These are phyloP conservation scores for Oxyura jamaicensis DNA, from an alignment of 2,113 vertebrate genomes.

Conservation along the genomic window DNA sequence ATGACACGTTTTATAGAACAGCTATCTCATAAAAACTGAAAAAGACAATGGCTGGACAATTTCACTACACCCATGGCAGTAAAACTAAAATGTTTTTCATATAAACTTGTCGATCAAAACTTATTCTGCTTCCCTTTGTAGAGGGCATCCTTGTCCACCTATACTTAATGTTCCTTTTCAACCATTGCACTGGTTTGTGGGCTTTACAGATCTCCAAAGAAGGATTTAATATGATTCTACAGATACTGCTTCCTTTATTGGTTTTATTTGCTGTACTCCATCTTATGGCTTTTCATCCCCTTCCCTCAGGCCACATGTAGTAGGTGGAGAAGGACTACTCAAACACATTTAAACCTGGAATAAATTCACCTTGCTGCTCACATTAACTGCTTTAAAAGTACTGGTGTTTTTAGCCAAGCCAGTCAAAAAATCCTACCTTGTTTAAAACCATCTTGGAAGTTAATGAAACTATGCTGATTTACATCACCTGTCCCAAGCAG, in stretches of 20 bases:
- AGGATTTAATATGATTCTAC: not conserved
- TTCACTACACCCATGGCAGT: constrained; percentile 26
- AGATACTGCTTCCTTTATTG: constrained; percentile 46
- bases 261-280: constrained; percentile 23
- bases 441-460: not conserved
- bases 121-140: not conserved
- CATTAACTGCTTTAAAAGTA: not conserved
- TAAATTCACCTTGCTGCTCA: not conserved
- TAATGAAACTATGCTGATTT: not conserved
- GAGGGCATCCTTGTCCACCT: not conserved
- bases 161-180: not conserved
- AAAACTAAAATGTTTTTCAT: constrained; percentile 20
- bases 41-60: not conserved
- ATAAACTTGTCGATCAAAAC: constrained; percentile 41
- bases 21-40: constrained; percentile 14
- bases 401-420: not conserved
- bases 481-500: not conserved
- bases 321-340: constrained; percentile 7
- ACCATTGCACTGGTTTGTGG: fast-evolving
- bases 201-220: constrained; percentile 44
- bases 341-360: not conserved
- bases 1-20: constrained; percentile 33
- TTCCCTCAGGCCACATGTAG: constrained; percentile 38
- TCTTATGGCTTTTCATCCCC: constrained; percentile 40
- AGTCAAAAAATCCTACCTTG: not conserved